Conservation (phyloP, 1,140 invertebrate genomes). For the Hetaerina americana region DNA sequence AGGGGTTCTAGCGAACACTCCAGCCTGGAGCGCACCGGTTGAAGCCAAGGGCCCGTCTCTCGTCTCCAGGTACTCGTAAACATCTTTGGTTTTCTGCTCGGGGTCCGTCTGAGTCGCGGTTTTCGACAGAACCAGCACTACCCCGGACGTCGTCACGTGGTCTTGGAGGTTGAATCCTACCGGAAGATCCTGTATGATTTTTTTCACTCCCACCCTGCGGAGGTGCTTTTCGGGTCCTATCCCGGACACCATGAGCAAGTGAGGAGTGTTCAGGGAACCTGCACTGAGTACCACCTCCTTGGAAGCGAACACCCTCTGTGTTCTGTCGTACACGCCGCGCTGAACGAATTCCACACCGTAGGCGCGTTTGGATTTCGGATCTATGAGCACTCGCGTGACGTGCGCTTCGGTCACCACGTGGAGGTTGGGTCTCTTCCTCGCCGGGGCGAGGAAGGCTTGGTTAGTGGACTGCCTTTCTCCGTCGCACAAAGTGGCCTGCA, state of each 20-base stretch:
- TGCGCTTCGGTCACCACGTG: background rate
- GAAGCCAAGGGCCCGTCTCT: background rate
- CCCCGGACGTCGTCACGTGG: slow-evolving; percentile 35
- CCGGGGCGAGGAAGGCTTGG: background rate
- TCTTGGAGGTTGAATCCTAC: slow-evolving; percentile 73
- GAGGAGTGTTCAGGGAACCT: slow-evolving; percentile 21
- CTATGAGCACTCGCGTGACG: background rate
- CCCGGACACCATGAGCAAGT: slow-evolving; percentile 31
- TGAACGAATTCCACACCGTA: slow-evolving; percentile 61
- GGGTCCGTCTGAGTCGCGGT: background rate
- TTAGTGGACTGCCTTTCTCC: slow-evolving; percentile 41
- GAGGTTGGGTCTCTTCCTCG: background rate
- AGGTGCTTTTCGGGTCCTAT: slow-evolving; percentile 42
- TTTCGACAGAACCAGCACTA: background rate
- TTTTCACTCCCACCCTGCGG: slow-evolving; percentile 30
- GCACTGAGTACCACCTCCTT: slow-evolving; percentile 18
- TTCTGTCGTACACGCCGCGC: background rate
- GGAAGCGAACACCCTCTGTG: background rate
- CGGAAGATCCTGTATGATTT: slow-evolving; percentile 44
- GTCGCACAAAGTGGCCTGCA: slow-evolving; percentile 66
- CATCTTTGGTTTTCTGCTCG: background rate
- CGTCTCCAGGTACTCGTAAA: background rate
- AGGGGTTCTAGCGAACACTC: background rate
- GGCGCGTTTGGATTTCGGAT: slow-evolving; percentile 46
- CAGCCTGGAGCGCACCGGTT: background rate